Percentiles rank a stretch among this genome's conserved stretches.
These are phyloP conservation scores for Coregonus suidteri DNA, from an alignment of 2,797 vertebrate species.

Conservation along the genomic window DNA sequence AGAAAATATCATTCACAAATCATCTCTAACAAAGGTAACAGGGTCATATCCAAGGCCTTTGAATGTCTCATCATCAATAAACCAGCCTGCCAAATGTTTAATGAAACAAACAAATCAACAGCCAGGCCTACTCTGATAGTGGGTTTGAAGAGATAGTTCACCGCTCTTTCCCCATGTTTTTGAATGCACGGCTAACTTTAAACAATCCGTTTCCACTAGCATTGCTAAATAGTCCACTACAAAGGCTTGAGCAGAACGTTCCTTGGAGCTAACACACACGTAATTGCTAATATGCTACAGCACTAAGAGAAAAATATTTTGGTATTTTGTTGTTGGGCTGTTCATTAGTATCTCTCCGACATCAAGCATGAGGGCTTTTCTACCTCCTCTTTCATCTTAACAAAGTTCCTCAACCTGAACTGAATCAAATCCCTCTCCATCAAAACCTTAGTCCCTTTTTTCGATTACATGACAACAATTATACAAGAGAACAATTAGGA, in stretches of 20 bases:
- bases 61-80: not conserved
- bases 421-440: not conserved
- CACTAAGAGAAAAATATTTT: slow-evolving; percentile 4
- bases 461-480: slow-evolving; percentile 16
- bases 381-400: not conserved
- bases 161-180: not conserved
- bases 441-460: slow-evolving; percentile 30
- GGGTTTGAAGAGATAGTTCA: not conserved
- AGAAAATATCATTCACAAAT: slow-evolving; percentile 50
- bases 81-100: not conserved
- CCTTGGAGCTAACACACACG: not conserved
- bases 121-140: not conserved
- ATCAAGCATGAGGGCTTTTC: not conserved
- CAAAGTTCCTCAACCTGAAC: slow-evolving; percentile 6
- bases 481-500: too few species aligned
- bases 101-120: not conserved
- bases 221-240: not conserved
- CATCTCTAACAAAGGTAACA: slow-evolving; percentile 33
- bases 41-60: not conserved
- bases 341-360: slow-evolving; percentile 24
- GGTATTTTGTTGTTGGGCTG: slow-evolving; percentile 17
- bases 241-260: not conserved
- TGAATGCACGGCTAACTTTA: not conserved
- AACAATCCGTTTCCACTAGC: not conserved
- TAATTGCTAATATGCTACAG: slow-evolving; percentile 1